These are phyloP conservation scores for Pseudopodoces humilis DNA, from an alignment of 2,113 vertebrate genomes.

Conservation along the genomic window DNA sequence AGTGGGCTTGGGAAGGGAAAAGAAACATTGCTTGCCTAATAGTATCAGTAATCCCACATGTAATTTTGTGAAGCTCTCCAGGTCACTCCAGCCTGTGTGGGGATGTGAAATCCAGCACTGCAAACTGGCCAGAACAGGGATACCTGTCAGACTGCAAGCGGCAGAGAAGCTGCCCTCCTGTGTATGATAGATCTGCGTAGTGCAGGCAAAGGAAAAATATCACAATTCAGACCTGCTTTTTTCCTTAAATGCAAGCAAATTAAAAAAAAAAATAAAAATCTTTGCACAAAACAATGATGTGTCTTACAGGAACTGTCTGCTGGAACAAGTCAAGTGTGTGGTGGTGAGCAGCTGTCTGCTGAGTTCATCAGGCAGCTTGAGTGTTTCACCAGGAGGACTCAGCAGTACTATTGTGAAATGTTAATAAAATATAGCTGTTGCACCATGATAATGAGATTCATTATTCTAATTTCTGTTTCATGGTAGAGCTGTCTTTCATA, in stretches of 20 bases:
- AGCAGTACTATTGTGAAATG: neutral
- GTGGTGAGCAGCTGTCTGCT: neutral
- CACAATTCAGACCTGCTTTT: neutral
- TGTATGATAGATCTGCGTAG: neutral
- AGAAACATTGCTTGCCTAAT: neutral
- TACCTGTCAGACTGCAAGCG: rapidly evolving
- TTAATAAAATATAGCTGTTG: neutral
- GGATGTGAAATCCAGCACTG: neutral
- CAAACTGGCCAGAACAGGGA: neutral
- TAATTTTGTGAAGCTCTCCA: neutral
- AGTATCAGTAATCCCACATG: neutral
- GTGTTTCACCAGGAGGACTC: neutral
- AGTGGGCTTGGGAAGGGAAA: neutral
- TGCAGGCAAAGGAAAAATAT: neutral
- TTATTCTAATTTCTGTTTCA: neutral
- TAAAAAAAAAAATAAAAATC: neutral
- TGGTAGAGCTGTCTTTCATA: neutral
- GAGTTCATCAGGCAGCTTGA: neutral
- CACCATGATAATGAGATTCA: neutral
- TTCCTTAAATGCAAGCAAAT: neutral
- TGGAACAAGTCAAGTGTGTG: neutral
- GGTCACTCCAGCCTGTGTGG: neutral
- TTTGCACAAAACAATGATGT: neutral
- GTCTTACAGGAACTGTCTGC: neutral
- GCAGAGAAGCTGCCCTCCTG: neutral